These are phyloP conservation scores for Stomatorhinus walkeri DNA, from an alignment of 2,797 vertebrate genomes.

Conservation along the genomic window DNA sequence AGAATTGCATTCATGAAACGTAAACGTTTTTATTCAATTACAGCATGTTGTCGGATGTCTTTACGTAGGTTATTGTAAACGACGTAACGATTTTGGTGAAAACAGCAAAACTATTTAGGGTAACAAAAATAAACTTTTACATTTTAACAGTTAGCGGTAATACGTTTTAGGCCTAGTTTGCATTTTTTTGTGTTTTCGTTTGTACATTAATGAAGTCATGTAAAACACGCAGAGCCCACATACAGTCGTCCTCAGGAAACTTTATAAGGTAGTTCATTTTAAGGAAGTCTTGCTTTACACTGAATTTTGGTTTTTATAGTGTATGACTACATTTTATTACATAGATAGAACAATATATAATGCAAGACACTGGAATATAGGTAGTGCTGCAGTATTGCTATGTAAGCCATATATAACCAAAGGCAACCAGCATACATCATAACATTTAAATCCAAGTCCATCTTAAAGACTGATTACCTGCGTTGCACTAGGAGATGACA, in stretches of 20 bases:
- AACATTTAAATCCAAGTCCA: not conserved
- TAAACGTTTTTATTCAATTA: not conserved
- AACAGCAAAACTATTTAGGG: not conserved
- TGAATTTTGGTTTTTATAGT: not conserved
- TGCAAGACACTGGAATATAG: not conserved
- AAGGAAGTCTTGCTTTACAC: not conserved
- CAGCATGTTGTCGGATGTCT: not conserved
- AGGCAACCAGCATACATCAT: not conserved
- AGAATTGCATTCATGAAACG: not conserved
- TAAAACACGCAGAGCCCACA: not conserved
- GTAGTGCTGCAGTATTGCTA: not conserved
- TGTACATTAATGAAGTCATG: not conserved
- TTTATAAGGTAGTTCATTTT: not conserved
- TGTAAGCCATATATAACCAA: not conserved
- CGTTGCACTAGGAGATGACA: not conserved
- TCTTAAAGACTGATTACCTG: conserved; percentile 1
- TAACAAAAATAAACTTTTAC: not conserved
- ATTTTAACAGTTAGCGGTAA: not conserved
- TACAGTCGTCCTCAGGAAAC: not conserved
- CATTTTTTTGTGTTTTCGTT: not conserved
- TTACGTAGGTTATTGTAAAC: not conserved
- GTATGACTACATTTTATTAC: not conserved
- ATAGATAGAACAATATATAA: not conserved
- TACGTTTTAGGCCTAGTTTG: not conserved
- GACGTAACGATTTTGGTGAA: not conserved